These are phyloP conservation scores for Vimba vimba DNA, from an alignment of 2,113 vertebrate genomes.

Conservation along the genomic window DNA sequence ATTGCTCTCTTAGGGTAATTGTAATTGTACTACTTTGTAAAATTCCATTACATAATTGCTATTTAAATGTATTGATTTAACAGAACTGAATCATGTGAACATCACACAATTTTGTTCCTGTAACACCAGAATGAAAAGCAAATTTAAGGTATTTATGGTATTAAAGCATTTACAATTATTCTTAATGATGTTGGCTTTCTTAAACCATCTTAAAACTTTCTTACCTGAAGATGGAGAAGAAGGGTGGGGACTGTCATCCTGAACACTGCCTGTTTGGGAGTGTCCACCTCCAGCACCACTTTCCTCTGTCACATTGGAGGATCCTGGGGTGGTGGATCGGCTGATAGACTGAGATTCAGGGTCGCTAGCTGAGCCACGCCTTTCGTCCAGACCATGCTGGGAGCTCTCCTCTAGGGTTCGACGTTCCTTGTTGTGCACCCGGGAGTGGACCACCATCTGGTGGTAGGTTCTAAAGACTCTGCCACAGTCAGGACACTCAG, in stretches of 20 bases:
- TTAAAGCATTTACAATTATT: not conserved
- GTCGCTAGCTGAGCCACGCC: slow-evolving; percentile 94
- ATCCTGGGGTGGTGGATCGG: slow-evolving; percentile 95
- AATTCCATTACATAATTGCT: not conserved
- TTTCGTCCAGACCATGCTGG: slow-evolving; percentile 87
- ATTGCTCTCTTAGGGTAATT: not conserved
- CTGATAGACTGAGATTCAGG: slow-evolving; percentile 98
- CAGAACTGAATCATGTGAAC: not conserved
- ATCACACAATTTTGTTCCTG: not conserved
- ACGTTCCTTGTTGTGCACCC: slow-evolving; percentile 92
- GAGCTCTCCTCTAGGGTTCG: slow-evolving; percentile 84
- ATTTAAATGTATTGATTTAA: slow-evolving; percentile 8
- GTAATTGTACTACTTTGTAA: slow-evolving; percentile 6
- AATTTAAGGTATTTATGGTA: not conserved
- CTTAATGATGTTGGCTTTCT: not conserved
- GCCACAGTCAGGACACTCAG: slow-evolving; percentile 95
- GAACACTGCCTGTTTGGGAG: slow-evolving; percentile 94
- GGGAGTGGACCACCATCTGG: slow-evolving; percentile 97
- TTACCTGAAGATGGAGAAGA: slow-evolving; percentile 98
- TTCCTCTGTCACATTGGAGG: slow-evolving; percentile 97
- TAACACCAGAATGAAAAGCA: not conserved
- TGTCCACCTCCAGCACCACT: slow-evolving; percentile 91
- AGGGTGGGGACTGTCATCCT: slow-evolving; percentile 97
- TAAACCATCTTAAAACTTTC: slow-evolving; percentile 13
- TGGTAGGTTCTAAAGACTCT: slow-evolving; percentile 97